phyloP scores from a whole-genome alignment of 1,140 invertebrate genomes.

The Aphidius ervi region DNA sequence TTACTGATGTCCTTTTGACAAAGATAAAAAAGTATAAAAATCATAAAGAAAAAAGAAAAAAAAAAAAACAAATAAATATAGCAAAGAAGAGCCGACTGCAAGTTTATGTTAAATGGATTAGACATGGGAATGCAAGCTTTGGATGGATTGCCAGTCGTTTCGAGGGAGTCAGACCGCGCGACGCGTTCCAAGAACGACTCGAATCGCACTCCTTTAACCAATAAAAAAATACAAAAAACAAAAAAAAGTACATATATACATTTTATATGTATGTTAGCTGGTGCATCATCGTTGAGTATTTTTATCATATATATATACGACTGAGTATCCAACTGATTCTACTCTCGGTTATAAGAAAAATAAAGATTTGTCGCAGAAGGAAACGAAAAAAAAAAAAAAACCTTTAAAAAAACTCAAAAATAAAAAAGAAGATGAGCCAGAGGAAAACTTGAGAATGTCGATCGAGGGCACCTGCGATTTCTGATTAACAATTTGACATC shows the following conservation, averaged over 20 bases:
- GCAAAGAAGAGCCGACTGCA: slow-evolving; percentile 20
- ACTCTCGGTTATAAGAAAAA: no score
- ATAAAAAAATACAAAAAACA: slow-evolving; percentile 1
- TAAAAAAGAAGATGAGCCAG: neutral
- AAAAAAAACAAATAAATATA: neutral
- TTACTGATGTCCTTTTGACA: neutral
- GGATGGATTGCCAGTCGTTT: slow-evolving; percentile 38
- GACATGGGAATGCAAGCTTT: slow-evolving; percentile 47
- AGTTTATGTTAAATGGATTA: slow-evolving; percentile 50
- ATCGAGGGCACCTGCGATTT: slow-evolving; percentile 14
- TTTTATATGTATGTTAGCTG: no score
- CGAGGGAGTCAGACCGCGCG: slow-evolving; percentile 13
- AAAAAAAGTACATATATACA: neutral
- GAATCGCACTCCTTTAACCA: slow-evolving; percentile 1
- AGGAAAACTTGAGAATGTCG: slow-evolving; percentile 20
- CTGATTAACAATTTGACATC: slow-evolving; percentile 12
- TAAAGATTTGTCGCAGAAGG: no score
- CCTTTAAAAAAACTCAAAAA: no score
- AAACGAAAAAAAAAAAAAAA: no score
- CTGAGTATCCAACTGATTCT: no score
- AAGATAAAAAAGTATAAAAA: neutral
- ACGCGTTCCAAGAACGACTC: slow-evolving; percentile 23
- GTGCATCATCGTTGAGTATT: no score
- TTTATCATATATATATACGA: no score
- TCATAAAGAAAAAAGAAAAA: no score